Percentiles rank a stretch among this genome's conserved stretches.
phyloP scores from a whole-genome alignment of 1,140 invertebrate species.

The Dreissena rostriformis region DNA sequence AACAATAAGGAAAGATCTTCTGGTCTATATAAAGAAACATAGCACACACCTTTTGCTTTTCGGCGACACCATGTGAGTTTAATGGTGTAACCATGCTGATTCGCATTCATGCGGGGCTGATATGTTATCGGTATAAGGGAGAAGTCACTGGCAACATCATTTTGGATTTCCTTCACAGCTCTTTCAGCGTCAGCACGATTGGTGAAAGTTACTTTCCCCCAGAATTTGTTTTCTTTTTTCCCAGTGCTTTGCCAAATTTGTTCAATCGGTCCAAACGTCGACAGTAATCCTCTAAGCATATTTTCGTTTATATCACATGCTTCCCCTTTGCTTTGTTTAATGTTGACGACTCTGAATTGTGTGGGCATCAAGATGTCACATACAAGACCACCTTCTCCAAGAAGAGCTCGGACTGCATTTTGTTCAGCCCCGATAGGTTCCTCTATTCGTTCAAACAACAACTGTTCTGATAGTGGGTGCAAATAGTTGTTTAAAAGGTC shows the following conservation, averaged over 20 bases:
- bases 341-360: conserved; percentile 59
- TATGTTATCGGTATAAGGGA: conserved; percentile 8
- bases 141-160: conserved; percentile 17
- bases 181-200: conserved; percentile 55
- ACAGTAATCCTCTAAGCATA: conserved; percentile 7
- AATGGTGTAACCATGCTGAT: conserved; percentile 59
- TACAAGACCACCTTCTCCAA: conserved; percentile 53
- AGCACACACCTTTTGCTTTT: conserved; percentile 62
- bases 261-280: conserved; percentile 17
- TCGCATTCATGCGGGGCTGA: not conserved
- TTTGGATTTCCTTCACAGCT: conserved; percentile 53
- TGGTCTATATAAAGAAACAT: conserved; percentile 37
- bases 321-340: conserved; percentile 32
- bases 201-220: conserved; percentile 67
- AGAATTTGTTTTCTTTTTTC: conserved; percentile 40
- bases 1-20: conserved; percentile 17
- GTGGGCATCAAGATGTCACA: conserved; percentile 57
- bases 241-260: conserved; percentile 18
- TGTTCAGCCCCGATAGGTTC: conserved; percentile 27
- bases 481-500: conserved; percentile 28
- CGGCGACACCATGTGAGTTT: conserved; percentile 68
- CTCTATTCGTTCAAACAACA: conserved; percentile 55
- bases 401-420: conserved; percentile 34
- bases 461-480: conserved; percentile 23
- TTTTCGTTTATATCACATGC: conserved; percentile 21